Base-by-base conservation (phyloP, 2,113 vertebrate species). In the Daubentonia madagascariensis region DNA sequence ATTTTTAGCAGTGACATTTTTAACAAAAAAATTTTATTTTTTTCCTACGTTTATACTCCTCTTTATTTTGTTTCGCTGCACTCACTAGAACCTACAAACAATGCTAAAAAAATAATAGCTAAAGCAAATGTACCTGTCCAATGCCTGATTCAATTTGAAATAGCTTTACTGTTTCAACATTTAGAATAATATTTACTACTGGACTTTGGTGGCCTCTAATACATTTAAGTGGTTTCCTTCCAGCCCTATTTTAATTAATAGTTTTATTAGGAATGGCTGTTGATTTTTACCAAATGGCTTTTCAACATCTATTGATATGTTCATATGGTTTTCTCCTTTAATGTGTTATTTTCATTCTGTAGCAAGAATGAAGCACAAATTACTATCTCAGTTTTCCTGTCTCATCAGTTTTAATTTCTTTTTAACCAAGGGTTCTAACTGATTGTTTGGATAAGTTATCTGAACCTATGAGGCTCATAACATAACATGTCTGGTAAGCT, bases 241-340 rank as follows among this genome's bases (percentile, higher is more conserved):
- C 89, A 57, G 72, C 23, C 48, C 8, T 11, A 6, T 94, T 85
- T 93, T 94, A 91, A 89, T 94, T 43, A 61, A 72, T 13, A 76
- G 40, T 78, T 87, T 72, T 88, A 18, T 65, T 85, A 83, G 43
- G 17, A 83, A 43, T 50, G 35, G 45, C 54, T 90, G 28, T 87
- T 83, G 67, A 93, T 48, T 95, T 93, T 78, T 78, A 91, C 75
- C 54, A 84, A 50, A 17, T 96, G 68, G 70, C 32, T 84, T 94
- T 68, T 50, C 9, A 91, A 52, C 43, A 70, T 81, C 50, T 81
- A 16, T 57, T 89, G 28, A 59, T 85, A 32, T 20, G 20, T 52
- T 48, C 59, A 2, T 61, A 14, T 18, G 28, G 0, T 6, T 50
- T 75, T 57, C 54, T 67, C 18, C 9, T 95, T 61, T 87, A 84